Percentiles rank a stretch among this genome's conserved stretches.
These are phyloP conservation scores for Phania funesta DNA, from an alignment of 2,888 invertebrate species.

Conservation along the genomic window DNA sequence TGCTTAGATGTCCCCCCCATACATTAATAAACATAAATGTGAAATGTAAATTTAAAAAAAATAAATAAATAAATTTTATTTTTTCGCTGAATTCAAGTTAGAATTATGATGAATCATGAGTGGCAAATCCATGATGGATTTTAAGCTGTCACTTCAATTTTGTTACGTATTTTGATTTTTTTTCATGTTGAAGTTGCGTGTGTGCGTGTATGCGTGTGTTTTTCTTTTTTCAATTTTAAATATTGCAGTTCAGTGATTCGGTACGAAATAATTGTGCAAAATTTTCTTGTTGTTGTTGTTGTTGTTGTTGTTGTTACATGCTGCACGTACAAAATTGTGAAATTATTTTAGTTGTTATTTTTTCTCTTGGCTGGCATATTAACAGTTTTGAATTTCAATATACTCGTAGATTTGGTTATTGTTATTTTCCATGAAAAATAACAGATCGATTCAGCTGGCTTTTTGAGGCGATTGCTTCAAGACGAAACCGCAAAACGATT, in stretches of 20 bases:
- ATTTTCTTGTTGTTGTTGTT: neutral
- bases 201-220: neutral
- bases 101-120: constrained; percentile 8
- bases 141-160: constrained; percentile 23
- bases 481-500: constrained; percentile 26
- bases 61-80: neutral
- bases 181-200: neutral
- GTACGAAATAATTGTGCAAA: constrained; percentile 40
- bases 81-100: neutral
- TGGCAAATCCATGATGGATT: neutral
- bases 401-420: too few species aligned
- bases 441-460: neutral
- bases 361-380: constrained; percentile 7
- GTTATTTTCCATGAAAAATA: neutral
- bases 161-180: neutral
- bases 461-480: neutral
- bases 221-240: constrained; percentile 12
- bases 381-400: constrained; percentile 40
- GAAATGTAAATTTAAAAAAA: neutral
- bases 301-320: constrained; percentile 1
- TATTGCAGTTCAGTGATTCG: constrained; percentile 46
- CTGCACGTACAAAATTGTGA: constrained; percentile 33
- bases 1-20: too few species aligned
- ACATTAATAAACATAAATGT: too few species aligned
- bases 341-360: constrained; percentile 11